Conservation (phyloP, 2,797 vertebrate species). For the Prunella strophiata region DNA sequence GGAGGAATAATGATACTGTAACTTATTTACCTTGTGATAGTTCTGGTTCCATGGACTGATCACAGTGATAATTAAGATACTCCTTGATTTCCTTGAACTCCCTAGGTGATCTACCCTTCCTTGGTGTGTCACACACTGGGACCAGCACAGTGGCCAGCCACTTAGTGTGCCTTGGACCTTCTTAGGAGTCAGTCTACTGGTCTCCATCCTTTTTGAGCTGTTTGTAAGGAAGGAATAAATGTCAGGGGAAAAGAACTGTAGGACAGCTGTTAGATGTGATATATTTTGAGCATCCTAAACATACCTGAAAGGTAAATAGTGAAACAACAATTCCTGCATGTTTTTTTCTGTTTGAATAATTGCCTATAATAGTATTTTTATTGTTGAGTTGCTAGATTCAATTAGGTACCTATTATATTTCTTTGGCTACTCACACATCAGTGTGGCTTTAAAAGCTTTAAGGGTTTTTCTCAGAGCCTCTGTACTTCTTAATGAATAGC, state of each 20-base stretch:
- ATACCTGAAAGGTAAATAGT: neutral
- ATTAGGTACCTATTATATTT: neutral
- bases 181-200: neutral
- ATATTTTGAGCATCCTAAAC: neutral
- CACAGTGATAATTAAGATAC: neutral
- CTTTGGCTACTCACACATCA: neutral
- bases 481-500: neutral
- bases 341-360: neutral
- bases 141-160: neutral
- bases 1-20: neutral
- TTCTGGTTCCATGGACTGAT: neutral
- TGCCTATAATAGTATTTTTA: neutral
- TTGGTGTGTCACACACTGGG: neutral
- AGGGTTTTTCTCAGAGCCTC: neutral
- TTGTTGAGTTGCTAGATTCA: neutral
- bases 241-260: neutral
- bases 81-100: neutral
- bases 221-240: neutral
- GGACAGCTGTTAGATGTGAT: neutral
- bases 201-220: neutral
- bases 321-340: neutral
- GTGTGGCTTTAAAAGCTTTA: neutral
- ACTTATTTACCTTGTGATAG: neutral
- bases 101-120: neutral
- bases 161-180: neutral